Percentiles rank a stretch among this genome's conserved stretches.
phyloP scores from a whole-genome alignment of 2,113 vertebrate species.

The Cygnus buccinator region DNA sequence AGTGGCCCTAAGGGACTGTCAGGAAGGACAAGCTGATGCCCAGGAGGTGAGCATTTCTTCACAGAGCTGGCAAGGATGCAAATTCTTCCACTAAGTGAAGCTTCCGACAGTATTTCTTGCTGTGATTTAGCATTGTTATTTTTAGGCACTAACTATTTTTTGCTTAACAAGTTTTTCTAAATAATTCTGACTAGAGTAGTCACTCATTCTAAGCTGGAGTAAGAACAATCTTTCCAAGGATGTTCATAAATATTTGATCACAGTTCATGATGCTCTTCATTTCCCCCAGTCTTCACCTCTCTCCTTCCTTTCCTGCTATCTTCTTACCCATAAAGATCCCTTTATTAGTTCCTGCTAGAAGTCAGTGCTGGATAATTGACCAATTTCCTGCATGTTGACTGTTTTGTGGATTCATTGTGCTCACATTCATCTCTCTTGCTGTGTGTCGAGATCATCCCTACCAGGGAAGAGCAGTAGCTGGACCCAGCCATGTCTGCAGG shows the following conservation, averaged over 20 bases:
- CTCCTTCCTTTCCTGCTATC: background rate
- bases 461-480: background rate
- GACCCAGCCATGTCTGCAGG: background rate
- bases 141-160: background rate
- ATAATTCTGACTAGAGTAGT: background rate
- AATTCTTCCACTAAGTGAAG: background rate
- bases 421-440: background rate
- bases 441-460: rapidly evolving
- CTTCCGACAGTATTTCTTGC: background rate
- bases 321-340: conserved; percentile 20
- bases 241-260: background rate
- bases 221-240: background rate
- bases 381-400: background rate
- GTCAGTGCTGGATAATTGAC: background rate
- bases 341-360: background rate
- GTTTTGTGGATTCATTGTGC: background rate
- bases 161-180: background rate
- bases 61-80: background rate
- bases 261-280: background rate
- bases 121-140: background rate
- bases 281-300: background rate
- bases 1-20: rapidly evolving
- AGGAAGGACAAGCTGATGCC: background rate
- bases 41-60: background rate
- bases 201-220: background rate